Evolutionary conservation across 2,113 vertebrate species (phyloP).

Genomic region (Capreolus pygargus): DNA sequence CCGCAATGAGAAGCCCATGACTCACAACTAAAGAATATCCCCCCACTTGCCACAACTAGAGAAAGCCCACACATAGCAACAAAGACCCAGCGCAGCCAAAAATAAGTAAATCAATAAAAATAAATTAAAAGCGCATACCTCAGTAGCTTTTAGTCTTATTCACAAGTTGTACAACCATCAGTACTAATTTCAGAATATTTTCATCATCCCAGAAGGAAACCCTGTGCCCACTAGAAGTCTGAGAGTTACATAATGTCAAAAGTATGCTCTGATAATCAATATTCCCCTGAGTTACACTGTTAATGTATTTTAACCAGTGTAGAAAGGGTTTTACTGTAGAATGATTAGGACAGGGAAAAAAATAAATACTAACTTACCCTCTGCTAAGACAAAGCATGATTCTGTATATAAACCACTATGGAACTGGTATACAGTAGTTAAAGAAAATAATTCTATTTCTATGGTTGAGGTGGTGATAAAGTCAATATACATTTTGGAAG

Average conservation of each 20-base stretch:
- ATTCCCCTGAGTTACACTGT: neutral
- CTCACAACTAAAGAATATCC: neutral
- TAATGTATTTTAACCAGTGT: neutral
- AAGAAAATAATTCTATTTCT: conserved; percentile 70
- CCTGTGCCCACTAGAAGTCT: neutral
- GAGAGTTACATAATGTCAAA: conserved; percentile 17
- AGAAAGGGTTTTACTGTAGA: neutral
- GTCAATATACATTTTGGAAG: neutral
- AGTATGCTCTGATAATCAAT: neutral
- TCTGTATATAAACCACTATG: conserved; percentile 97
- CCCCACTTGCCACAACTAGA: neutral
- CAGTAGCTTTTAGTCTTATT: neutral
- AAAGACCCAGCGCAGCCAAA: neutral
- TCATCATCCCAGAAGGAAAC: neutral
- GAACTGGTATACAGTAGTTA: conserved; percentile 90
- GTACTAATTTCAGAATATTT: conserved; percentile 6
- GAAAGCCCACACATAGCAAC: neutral
- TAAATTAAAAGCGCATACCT: neutral
- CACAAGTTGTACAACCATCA: neutral
- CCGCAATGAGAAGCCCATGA: neutral
- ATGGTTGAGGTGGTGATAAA: neutral
- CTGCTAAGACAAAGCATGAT: conserved; percentile 94
- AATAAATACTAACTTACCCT: conserved; percentile 86
- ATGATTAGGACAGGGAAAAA: neutral
- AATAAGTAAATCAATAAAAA: neutral